Evolutionary conservation across 1,140 invertebrate genomes (phyloP).

Genomic region (Drosophila guanche): DNA sequence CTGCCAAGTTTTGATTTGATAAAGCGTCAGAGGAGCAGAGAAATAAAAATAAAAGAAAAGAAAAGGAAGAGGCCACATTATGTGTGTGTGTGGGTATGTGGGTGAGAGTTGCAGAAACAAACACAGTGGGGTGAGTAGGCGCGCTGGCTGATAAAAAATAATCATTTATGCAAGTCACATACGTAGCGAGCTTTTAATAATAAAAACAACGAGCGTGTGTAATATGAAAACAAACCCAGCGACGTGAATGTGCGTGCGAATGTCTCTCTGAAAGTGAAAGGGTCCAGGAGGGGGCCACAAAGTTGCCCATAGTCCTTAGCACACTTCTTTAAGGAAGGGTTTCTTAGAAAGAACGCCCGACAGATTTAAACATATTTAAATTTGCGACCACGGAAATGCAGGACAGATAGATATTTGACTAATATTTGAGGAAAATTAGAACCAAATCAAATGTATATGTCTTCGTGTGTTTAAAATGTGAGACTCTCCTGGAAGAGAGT

Average conservation of each 20-base stretch:
- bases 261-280: conserved; percentile 52
- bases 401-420: too few relatives aligned
- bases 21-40: conserved; percentile 60
- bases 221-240: conserved; percentile 69
- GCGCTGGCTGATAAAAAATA: conserved; percentile 62
- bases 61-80: conserved; percentile 34
- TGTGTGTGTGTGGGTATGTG: background rate
- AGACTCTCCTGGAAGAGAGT: too few relatives aligned
- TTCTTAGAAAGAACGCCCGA: background rate
- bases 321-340: background rate
- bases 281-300: conserved; percentile 10
- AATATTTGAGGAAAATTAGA: too few relatives aligned
- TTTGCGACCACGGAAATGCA: too few relatives aligned
- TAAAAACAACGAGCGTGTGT: conserved; percentile 76
- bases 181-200: conserved; percentile 79
- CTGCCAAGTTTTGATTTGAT: conserved; percentile 78
- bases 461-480: background rate
- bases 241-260: conserved; percentile 63
- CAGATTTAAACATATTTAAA: background rate
- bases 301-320: conserved; percentile 18
- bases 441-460: background rate
- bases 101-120: background rate
- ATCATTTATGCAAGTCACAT: conserved; percentile 79
- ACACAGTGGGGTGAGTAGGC: conserved; percentile 44
- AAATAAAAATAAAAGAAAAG: conserved; percentile 21